Evolutionary conservation across 2,888 invertebrate genomes (phyloP), one percentile per base, ranked within the genome.

Genomic region (Drosophila infuscata): DNA sequence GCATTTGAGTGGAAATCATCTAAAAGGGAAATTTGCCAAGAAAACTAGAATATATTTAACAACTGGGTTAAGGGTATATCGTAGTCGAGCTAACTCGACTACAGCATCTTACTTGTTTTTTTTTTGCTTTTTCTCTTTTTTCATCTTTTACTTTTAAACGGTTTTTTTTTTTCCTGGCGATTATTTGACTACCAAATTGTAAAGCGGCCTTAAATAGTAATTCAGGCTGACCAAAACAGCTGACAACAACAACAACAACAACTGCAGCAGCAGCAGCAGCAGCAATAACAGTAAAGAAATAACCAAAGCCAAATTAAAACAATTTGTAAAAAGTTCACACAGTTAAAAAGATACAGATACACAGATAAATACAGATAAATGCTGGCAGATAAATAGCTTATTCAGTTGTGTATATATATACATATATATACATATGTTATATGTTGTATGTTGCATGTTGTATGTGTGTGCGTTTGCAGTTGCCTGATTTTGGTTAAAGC

Each of bases 401-500:
- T 41, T n/a, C 32, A 36, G 30, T 30, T 53, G 11, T 56, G 20
- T 58, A 1, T n/a, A 33, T 38, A 36, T 29, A 20, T 60, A 5
- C 3, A 25, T 25, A 25, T 25, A 25, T 25, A 25, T 25, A 25
- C 25, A 25, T 25, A 25, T 25, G 25, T 25, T 25, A 25, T 25
- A 25, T 25, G 25, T 25, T 25, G 25, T 25, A 25, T 25, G 25
- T 25, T 25, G 25, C 25, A 25, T 25, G 25, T 25, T 25, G 25
- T 52, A 35, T 72, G 46, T 72, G 53, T 78, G 68, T 70, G 69
- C 65, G 62, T 66, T 64, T 72, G 62, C 69, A 67, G 72, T 73
- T 60, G 83, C 68, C 76, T 83, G 83, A 83, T 83, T 78, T 85
- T 83, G 81, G 83, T 79, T 83, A 83, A 83, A 83, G 83, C 81